Percentiles rank a stretch among this genome's conserved stretches.
Evolutionary conservation across 2,113 vertebrate genomes (phyloP).

Genomic region (Ploceus nigricollis): DNA sequence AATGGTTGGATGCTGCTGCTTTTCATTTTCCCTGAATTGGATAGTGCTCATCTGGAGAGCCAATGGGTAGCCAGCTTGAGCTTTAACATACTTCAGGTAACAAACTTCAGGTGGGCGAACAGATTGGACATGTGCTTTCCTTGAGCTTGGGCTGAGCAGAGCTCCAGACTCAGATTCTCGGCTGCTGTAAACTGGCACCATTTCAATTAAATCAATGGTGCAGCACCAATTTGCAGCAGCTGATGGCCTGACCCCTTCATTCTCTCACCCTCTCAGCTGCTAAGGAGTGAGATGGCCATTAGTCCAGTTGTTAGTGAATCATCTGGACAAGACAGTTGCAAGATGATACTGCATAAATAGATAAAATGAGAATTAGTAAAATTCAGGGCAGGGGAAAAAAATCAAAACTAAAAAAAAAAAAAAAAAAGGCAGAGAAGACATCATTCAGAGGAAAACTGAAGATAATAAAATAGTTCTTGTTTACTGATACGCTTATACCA

Average conservation of each 20-base stretch:
- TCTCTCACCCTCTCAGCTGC: constrained; percentile 19
- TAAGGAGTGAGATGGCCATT: constrained; percentile 68
- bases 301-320: constrained; percentile 67
- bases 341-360: neutral
- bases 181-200: neutral
- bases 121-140: constrained; percentile 3
- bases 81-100: neutral
- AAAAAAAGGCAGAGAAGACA: neutral
- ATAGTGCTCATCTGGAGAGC: neutral
- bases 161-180: neutral
- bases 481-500: neutral
- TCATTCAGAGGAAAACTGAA: neutral
- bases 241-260: constrained; percentile 35
- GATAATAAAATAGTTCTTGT: neutral
- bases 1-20: neutral
- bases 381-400: neutral
- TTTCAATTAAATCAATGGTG: constrained; percentile 44
- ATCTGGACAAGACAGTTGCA: constrained; percentile 65
- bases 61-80: neutral
- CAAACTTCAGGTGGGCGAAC: neutral
- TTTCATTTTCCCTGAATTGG: neutral
- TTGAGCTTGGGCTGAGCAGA: neutral
- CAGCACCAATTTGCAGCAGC: constrained; percentile 43
- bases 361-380: constrained; percentile 32
- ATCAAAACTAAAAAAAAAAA: neutral